phyloP scores from a whole-genome alignment of 2,113 vertebrate genomes.

The Scomber colias region DNA sequence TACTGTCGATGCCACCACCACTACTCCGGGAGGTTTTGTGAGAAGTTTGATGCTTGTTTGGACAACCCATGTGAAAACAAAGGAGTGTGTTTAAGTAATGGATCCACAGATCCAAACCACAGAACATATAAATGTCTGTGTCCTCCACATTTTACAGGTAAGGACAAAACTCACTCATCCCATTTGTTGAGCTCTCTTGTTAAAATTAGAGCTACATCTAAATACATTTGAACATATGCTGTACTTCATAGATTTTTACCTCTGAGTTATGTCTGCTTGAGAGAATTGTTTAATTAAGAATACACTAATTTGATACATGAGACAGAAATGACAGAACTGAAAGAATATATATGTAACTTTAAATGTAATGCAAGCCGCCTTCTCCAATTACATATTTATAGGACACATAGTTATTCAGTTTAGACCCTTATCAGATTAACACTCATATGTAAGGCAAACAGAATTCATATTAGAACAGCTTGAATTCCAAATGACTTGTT shows the following conservation, averaged over 20 bases:
- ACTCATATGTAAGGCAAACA: conserved; percentile 24
- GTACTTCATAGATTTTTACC: no score
- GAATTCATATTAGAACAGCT: conserved; percentile 46
- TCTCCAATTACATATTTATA: conserved; percentile 27
- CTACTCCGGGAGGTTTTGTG: conserved; percentile 87
- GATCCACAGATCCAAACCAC: conserved; percentile 55
- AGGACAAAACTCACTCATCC: conserved; percentile 39
- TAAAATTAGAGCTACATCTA: no score
- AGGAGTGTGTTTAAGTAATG: conserved; percentile 78
- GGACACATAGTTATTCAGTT: conserved; percentile 30
- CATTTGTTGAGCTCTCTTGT: not conserved
- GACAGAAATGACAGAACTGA: not conserved
- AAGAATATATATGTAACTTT: conserved; percentile 9
- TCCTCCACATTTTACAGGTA: conserved; percentile 86
- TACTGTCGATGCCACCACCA: conserved; percentile 82
- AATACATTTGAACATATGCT: no score
- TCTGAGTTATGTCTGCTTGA: no score
- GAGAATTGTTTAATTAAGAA: no score
- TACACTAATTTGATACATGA: not conserved
- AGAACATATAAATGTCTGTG: conserved; percentile 83
- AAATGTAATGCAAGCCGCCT: not conserved
- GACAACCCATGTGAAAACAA: conserved; percentile 85
- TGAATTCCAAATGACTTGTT: conserved; percentile 52
- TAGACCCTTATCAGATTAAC: conserved; percentile 2
- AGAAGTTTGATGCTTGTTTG: conserved; percentile 84